Conservation (phyloP, 2,797 vertebrate genomes). For the Huso huso region DNA sequence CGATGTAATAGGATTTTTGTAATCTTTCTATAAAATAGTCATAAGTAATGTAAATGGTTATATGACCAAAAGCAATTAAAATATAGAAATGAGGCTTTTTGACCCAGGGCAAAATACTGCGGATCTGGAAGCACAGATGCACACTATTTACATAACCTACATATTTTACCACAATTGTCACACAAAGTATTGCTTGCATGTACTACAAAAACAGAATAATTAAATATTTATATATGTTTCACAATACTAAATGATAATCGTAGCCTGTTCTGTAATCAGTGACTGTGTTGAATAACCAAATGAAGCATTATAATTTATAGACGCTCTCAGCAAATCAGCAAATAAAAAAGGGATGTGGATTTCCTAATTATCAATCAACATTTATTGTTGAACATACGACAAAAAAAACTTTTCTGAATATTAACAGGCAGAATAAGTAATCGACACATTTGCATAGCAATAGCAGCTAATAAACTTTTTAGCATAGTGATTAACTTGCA, state of each 20-base stretch:
- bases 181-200: too few relatives aligned
- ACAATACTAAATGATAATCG: neutral
- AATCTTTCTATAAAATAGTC: neutral
- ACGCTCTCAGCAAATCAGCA: slow-evolving; percentile 1
- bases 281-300: slow-evolving; percentile 5
- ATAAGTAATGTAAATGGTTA: neutral
- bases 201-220: too few relatives aligned
- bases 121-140: too few relatives aligned
- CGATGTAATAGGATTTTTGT: neutral
- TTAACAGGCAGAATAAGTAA: slow-evolving; percentile 45
- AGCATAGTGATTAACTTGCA: slow-evolving; percentile 44
- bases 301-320: slow-evolving; percentile 15
- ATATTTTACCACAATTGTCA: too few relatives aligned
- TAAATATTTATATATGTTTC: too few relatives aligned
- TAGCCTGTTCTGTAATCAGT: slow-evolving; percentile 1
- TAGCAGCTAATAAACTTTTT: slow-evolving; percentile 51
- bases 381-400: slow-evolving; percentile 24
- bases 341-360: slow-evolving; percentile 17
- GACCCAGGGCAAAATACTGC: too few relatives aligned
- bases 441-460: slow-evolving; percentile 51
- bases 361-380: slow-evolving; percentile 29
- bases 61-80: neutral
- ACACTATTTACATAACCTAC: too few relatives aligned
- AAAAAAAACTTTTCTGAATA: slow-evolving; percentile 32
- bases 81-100: neutral